Evolutionary conservation across 2,113 vertebrate genomes (phyloP), one percentile per base, ranked within the genome.

Genomic region (Pimephales promelas): DNA sequence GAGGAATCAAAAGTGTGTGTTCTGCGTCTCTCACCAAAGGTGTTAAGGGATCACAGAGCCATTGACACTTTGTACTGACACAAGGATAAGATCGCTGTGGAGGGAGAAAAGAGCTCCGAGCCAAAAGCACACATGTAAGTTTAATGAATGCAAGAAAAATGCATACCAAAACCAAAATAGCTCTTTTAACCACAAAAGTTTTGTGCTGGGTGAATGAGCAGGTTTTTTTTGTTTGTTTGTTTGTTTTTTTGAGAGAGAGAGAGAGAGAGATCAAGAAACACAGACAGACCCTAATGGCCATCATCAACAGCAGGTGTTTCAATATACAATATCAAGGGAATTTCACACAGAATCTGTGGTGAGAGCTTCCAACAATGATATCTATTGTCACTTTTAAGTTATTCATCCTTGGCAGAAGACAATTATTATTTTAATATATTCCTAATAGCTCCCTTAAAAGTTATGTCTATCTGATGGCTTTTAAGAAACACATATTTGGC

Each of bases 361-460:
- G 52, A 72, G 34, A 73, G 68, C 54, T 28, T 62, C 31, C 40
- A 74, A 74, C 22, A 78, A 71, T 64, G 72, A 72, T 71, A 78
- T 47, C 88, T 52, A 45, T 90, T 92, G 89, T 86, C 89, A 83
- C 86, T 84, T 90, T 90, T 93, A 90, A 92, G 92, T 93, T 92
- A 93, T 93, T 93, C 89, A 92, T 89, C 87, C 87, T 83, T 88
- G 89, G 89, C 91, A 90, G 84, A 87, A 92, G 92, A 92, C 93
- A 93, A 94, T 93, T 61, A 92, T 89, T 91, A 79, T 93, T 93
- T 93, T 92, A 92, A 94, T 94, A 92, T 92, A 93, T 93, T 92
- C 89, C 91, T 93, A 94, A 93, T 93, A 89, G 91, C 89, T 91
- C 88, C 90, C 89, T 94, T 91, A 92, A 93, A 93, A 90, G 92